Evolutionary conservation across 2,888 invertebrate genomes (phyloP).

Genomic region (Lysandra bellargus): DNA sequence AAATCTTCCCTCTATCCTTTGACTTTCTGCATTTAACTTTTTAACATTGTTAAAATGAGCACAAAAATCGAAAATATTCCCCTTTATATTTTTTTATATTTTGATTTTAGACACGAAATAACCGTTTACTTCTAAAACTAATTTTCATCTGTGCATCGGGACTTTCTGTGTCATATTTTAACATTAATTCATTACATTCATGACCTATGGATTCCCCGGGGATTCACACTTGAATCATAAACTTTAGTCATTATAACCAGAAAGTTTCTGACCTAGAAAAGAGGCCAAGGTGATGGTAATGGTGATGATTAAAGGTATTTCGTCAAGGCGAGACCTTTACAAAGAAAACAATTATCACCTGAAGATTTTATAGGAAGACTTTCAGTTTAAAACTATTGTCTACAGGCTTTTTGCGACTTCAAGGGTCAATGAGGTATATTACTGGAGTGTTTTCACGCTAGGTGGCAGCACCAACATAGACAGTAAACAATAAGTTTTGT

Average conservation of each 20-base stretch:
- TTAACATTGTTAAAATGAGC: too few relatives aligned
- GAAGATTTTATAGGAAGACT: background rate
- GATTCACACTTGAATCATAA: background rate
- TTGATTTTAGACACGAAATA: background rate
- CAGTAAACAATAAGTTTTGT: too few relatives aligned
- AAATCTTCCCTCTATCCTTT: too few relatives aligned
- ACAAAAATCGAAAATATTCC: background rate
- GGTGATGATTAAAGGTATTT: background rate
- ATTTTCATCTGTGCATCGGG: background rate
- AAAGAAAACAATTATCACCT: background rate
- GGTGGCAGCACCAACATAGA: too few relatives aligned
- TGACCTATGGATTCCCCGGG: background rate
- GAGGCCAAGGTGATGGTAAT: background rate
- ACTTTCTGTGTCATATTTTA: constrained; percentile 1
- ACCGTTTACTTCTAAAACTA: constrained; percentile 11
- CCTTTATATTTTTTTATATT: background rate
- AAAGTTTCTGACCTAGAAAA: constrained; percentile 2
- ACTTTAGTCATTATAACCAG: constrained; percentile 6
- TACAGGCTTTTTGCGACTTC: too few relatives aligned
- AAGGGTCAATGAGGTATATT: too few relatives aligned
- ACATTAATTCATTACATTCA: background rate
- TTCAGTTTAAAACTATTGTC: background rate
- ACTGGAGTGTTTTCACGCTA: too few relatives aligned
- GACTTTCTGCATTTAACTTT: too few relatives aligned
- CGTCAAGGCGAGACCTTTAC: background rate